These are phyloP conservation scores for Clunio marinus DNA, from an alignment of 2,888 invertebrate species.

Conservation along the genomic window DNA sequence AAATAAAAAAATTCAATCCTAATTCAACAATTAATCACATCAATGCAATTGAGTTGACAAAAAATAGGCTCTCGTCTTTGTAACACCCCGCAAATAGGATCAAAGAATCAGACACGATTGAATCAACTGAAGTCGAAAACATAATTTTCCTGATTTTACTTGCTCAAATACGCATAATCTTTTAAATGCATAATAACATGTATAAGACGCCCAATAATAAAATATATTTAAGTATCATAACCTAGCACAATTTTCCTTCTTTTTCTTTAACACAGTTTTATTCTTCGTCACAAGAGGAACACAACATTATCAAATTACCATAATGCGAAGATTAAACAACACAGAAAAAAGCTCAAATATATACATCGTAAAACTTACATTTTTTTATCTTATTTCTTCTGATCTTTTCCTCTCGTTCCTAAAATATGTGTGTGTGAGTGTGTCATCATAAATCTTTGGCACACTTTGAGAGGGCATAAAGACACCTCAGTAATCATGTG, in stretches of 20 bases:
- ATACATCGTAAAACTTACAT: conserved; percentile 17
- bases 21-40: conserved; percentile 7
- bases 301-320: conserved; percentile 36
- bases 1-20: too few relatives aligned
- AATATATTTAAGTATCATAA: conserved; percentile 39
- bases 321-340: conserved; percentile 39
- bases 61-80: neutral
- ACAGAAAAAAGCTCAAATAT: conserved; percentile 11
- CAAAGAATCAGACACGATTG: conserved; percentile 23
- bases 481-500: neutral
- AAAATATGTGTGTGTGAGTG: neutral
- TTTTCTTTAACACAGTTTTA: too few relatives aligned
- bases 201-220: neutral
- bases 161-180: conserved; percentile 33
- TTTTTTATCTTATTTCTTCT: neutral
- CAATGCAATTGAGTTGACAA: neutral
- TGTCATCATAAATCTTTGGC: conserved; percentile 39
- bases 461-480: conserved; percentile 35
- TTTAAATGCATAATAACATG: conserved; percentile 35
- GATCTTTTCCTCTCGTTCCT: neutral
- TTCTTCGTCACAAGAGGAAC: neutral
- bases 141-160: neutral
- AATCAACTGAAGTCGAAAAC: neutral
- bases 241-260: conserved; percentile 36
- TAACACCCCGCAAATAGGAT: conserved; percentile 27